Evolutionary conservation across 2,113 vertebrate genomes (phyloP).

Genomic region (Lampris incognitus): DNA sequence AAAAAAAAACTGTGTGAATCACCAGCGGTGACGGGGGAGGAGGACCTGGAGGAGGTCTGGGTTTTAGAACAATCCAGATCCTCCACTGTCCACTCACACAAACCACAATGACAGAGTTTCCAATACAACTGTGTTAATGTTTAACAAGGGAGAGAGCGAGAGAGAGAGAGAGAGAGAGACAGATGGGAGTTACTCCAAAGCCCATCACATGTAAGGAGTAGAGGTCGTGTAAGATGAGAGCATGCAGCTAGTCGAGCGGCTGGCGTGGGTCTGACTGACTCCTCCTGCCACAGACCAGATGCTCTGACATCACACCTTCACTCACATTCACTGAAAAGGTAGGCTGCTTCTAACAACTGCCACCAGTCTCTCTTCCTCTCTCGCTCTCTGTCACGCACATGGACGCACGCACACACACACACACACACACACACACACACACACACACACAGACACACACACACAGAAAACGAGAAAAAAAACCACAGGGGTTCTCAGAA

Average conservation of each 20-base stretch:
- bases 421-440: neutral
- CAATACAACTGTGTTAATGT: too few relatives aligned
- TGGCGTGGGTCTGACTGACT: slow-evolving; percentile 20
- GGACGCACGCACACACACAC: neutral
- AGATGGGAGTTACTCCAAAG: too few relatives aligned
- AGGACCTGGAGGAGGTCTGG: too few relatives aligned
- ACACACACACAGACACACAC: slow-evolving; percentile 13
- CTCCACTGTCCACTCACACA: too few relatives aligned
- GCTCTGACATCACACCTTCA: slow-evolving; percentile 41
- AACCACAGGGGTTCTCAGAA: slow-evolving; percentile 76
- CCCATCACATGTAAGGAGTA: neutral
- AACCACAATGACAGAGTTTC: too few relatives aligned
- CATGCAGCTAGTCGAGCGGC: neutral
- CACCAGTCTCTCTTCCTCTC: neutral
- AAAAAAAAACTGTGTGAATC: too few relatives aligned
- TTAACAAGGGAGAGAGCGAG: too few relatives aligned
- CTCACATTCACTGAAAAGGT: slow-evolving; percentile 68
- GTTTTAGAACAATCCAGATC: too few relatives aligned
- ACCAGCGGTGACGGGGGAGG: too few relatives aligned
- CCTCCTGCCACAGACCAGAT: slow-evolving; percentile 49
- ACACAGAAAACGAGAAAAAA: neutral
- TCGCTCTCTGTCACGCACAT: neutral
- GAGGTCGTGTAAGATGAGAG: neutral
- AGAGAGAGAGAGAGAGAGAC: too few relatives aligned
- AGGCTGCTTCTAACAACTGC: slow-evolving; percentile 68